Conservation (phyloP, 2,797 vertebrate genomes). For the Nannoperca australis region DNA sequence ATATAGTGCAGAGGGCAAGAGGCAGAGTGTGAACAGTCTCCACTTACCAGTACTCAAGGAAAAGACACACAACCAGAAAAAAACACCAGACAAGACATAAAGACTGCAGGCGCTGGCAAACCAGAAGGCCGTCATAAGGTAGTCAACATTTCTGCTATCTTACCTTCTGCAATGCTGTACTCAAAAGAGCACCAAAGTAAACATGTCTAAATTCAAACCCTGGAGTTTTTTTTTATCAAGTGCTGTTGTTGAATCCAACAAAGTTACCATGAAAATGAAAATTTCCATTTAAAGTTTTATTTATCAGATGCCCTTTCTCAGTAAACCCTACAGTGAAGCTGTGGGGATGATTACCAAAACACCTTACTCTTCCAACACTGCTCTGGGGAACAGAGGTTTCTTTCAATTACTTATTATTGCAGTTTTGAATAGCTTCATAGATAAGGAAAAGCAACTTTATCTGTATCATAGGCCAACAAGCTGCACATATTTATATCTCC, state of each 20-base stretch:
- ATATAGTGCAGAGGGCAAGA: not conserved
- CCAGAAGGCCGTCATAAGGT: not conserved
- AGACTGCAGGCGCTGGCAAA: not conserved
- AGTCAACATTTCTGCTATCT: constrained; percentile 9
- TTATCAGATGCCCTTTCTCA: constrained; percentile 49
- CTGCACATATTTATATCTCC: constrained; percentile 19
- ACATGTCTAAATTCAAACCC: constrained; percentile 1
- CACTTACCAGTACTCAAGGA: not conserved
- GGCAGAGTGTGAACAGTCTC: not conserved
- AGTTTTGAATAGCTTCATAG: constrained; percentile 35
- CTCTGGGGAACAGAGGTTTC: constrained; percentile 18
- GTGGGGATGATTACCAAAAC: constrained; percentile 7
- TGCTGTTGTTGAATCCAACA: not conserved
- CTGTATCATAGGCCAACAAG: constrained; percentile 31
- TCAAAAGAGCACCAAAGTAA: constrained; percentile 7
- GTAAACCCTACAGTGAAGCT: constrained; percentile 17
- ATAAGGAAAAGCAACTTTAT: constrained; percentile 41
- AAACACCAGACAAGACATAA: constrained; percentile 8
- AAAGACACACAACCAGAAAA: not conserved
- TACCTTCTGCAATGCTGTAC: not conserved
- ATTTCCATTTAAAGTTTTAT: constrained; percentile 30
- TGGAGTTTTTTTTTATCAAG: not conserved
- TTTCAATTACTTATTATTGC: constrained; percentile 37
- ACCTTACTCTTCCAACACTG: not conserved
- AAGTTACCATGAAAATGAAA: constrained; percentile 13